These are phyloP conservation scores for Galerucella pusilla DNA, from an alignment of 2,888 invertebrate species.

Conservation along the genomic window DNA sequence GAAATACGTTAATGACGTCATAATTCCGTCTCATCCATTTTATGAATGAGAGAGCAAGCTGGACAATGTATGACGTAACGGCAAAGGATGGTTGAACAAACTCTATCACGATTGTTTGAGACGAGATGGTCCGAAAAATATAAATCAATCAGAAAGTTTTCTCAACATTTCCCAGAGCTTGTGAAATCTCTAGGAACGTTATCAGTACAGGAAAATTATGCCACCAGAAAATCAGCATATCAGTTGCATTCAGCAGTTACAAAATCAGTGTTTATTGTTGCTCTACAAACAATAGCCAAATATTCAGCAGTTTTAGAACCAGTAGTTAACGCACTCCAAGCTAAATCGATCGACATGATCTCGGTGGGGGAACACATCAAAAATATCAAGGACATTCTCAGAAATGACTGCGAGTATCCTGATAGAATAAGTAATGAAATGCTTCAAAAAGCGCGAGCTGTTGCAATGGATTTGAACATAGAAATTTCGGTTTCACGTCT, in stretches of 20 bases:
- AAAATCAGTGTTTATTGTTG: slow-evolving; percentile 24
- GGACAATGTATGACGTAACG: no score
- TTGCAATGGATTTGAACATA: slow-evolving; percentile 17
- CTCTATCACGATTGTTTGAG: slow-evolving; percentile 36
- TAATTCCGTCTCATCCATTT: no score
- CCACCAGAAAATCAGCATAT: slow-evolving; percentile 27
- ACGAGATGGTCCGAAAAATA: slow-evolving; percentile 41
- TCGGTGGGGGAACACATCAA: slow-evolving; percentile 23
- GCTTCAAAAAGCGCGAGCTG: slow-evolving; percentile 22
- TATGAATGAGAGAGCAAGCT: no score
- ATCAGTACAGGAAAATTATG: slow-evolving; percentile 19
- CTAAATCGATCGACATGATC: slow-evolving; percentile 38
- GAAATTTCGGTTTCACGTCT: slow-evolving; percentile 21
- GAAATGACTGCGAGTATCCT: slow-evolving; percentile 13
- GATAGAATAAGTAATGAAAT: slow-evolving; percentile 23
- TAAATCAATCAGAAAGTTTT: slow-evolving; percentile 20
- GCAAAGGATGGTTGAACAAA: no score
- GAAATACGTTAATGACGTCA: no score
- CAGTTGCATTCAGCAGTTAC: slow-evolving; percentile 29
- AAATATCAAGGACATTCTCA: slow-evolving; percentile 22
- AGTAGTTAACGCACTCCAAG: slow-evolving; percentile 45
- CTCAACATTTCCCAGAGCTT: slow-evolving; percentile 12
- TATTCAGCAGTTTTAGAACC: slow-evolving; percentile 37
- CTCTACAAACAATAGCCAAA: slow-evolving; percentile 16
- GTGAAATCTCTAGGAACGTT: slow-evolving; percentile 18